phyloP scores from a whole-genome alignment of 1,140 invertebrate genomes.

The Antheraea pernyi region DNA sequence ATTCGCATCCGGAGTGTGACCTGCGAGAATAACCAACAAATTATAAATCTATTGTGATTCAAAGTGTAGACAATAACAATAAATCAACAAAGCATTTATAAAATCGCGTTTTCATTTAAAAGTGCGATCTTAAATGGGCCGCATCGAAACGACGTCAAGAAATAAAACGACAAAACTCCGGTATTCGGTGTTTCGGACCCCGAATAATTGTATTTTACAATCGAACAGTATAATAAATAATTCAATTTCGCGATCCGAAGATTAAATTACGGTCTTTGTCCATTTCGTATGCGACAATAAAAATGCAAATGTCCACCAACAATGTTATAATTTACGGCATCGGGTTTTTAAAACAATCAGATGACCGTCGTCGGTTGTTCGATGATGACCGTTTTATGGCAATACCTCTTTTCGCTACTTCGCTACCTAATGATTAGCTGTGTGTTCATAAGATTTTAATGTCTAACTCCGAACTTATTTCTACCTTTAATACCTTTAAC shows the following conservation, averaged over 20 bases:
- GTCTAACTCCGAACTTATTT: neutral
- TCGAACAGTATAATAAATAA: conserved; percentile 69
- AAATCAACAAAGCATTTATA: neutral
- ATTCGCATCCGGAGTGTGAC: too few species aligned
- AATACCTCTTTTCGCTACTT: conserved; percentile 10
- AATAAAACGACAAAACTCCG: neutral
- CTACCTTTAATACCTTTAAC: neutral
- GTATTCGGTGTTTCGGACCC: conserved; percentile 10
- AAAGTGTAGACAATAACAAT: neutral
- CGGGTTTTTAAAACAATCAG: conserved; percentile 50
- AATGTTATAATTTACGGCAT: conserved; percentile 66
- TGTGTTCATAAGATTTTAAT: neutral
- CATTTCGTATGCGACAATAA: conserved; percentile 72
- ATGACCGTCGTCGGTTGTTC: conserved; percentile 19
- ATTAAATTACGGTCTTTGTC: conserved; percentile 68
- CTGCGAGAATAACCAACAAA: too few species aligned
- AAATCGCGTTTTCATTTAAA: conserved; percentile 9
- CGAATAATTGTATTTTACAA: conserved; percentile 64
- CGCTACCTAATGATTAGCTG: neutral
- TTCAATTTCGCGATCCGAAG: conserved; percentile 68
- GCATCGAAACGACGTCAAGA: neutral
- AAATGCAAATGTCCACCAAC: conserved; percentile 70
- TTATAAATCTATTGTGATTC: too few species aligned
- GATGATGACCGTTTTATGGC: conserved; percentile 5
- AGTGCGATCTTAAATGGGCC: conserved; percentile 13